Evolutionary conservation across 2,797 vertebrate genomes (phyloP).

Genomic region (Amblyopsis hoosieri): DNA sequence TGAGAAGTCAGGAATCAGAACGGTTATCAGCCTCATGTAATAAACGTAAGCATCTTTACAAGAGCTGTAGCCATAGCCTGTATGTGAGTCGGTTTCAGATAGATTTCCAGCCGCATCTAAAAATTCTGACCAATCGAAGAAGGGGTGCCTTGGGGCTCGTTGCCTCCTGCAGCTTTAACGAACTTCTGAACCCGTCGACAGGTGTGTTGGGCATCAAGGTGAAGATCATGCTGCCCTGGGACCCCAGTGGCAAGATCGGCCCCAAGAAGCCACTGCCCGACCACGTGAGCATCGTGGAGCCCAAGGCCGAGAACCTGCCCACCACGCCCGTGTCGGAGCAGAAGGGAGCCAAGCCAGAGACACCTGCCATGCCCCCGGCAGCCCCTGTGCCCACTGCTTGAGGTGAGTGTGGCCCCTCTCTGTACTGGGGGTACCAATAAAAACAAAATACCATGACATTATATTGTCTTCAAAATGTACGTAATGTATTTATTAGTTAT

Average conservation of each 20-base stretch:
- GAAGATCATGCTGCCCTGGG: conserved; percentile 99
- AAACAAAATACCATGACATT: too few species aligned
- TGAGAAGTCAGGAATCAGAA: too few species aligned
- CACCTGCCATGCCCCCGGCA: conserved; percentile 90
- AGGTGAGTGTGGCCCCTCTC: conserved; percentile 29
- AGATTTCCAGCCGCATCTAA: too few species aligned
- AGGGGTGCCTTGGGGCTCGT: too few species aligned
- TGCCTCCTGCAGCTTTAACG: not conserved
- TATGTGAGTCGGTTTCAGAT: too few species aligned
- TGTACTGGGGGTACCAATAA: too few species aligned
- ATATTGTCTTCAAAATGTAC: too few species aligned
- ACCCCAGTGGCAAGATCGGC: conserved; percentile 96
- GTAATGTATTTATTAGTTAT: too few species aligned
- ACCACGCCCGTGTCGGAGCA: conserved; percentile 97
- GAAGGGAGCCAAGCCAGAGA: conserved; percentile 95
- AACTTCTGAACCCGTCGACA: conserved; percentile 38
- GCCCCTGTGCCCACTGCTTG: conserved; percentile 82
- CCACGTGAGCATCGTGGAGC: conserved; percentile 97
- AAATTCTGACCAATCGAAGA: too few species aligned
- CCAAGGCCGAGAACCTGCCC: conserved; percentile 94
- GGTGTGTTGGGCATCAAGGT: conserved; percentile 98
- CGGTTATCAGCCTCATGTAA: too few species aligned
- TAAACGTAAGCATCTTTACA: too few species aligned
- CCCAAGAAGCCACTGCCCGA: conserved; percentile 98
- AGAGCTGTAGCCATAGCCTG: too few species aligned